phyloP scores from a whole-genome alignment of 1,140 invertebrate genomes.

The Charaxes varanes region DNA sequence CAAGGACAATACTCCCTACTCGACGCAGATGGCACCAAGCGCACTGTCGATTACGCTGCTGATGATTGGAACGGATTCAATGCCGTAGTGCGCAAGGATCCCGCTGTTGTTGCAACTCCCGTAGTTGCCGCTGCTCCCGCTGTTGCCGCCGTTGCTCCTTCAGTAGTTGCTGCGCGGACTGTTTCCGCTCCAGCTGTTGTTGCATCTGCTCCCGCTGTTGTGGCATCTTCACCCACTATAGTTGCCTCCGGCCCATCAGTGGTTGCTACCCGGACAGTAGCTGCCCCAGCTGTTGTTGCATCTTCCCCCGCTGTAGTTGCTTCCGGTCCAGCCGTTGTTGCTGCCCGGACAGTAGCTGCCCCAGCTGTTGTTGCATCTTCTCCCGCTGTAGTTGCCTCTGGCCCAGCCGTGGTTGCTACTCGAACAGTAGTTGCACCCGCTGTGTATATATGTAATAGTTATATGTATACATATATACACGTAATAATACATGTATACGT shows the following conservation, averaged over 20 bases:
- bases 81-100: conserved; percentile 63
- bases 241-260: conserved; percentile 18
- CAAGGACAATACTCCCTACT: conserved; percentile 69
- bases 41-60: conserved; percentile 36
- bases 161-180: conserved; percentile 9
- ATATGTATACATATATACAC: no score
- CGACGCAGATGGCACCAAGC: conserved; percentile 66
- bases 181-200: conserved; percentile 16
- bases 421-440: no score
- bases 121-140: conserved; percentile 19
- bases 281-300: conserved; percentile 12
- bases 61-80: conserved; percentile 72
- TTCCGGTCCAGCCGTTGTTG: conserved; percentile 9
- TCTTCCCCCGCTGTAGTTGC: conserved; percentile 6
- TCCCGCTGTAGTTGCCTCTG: conserved; percentile 8
- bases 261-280: conserved; percentile 18
- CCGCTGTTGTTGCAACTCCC: conserved; percentile 17
- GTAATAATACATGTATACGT: no score
- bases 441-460: no score
- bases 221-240: conserved; percentile 14
- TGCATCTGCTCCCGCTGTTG: conserved; percentile 14
- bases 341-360: no score
- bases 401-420: conserved; percentile 12
- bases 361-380: conserved; percentile 8
- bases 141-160: conserved; percentile 22